These are phyloP conservation scores for Drosophila sturtevanti DNA, from an alignment of 1,140 invertebrate species.

Conservation along the genomic window DNA sequence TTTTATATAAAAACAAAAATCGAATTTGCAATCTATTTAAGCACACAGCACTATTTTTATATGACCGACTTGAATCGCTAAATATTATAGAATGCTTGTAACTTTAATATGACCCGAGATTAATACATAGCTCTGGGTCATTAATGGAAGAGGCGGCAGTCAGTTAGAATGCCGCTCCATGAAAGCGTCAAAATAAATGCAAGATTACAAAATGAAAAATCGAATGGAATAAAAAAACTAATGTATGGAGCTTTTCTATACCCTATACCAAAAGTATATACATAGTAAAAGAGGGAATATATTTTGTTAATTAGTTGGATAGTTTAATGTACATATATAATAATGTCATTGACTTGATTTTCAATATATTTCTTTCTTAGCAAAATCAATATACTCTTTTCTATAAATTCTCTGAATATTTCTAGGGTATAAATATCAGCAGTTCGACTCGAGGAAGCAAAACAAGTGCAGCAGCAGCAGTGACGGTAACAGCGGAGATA, in stretches of 20 bases:
- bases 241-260: background rate
- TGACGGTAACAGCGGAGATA: conserved; percentile 28
- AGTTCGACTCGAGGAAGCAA: conserved; percentile 18
- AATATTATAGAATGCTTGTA: conserved; percentile 26
- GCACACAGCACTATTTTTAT: background rate
- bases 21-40: background rate
- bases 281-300: no score
- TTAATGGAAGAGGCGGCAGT: background rate
- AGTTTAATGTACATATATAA: no score
- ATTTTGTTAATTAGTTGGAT: no score
- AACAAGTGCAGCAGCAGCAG: conserved; percentile 27
- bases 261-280: background rate
- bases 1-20: background rate
- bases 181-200: conserved; percentile 23
- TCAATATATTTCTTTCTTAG: no score
- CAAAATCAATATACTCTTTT: no score
- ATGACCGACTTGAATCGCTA: conserved; percentile 3
- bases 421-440: conserved; percentile 7
- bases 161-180: no score
- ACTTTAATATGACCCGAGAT: conserved; percentile 50
- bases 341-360: no score
- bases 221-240: background rate
- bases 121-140: conserved; percentile 17
- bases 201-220: conserved; percentile 16
- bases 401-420: background rate